Conservation (phyloP, 2,888 invertebrate species). For the Lumbricus terrestris region DNA sequence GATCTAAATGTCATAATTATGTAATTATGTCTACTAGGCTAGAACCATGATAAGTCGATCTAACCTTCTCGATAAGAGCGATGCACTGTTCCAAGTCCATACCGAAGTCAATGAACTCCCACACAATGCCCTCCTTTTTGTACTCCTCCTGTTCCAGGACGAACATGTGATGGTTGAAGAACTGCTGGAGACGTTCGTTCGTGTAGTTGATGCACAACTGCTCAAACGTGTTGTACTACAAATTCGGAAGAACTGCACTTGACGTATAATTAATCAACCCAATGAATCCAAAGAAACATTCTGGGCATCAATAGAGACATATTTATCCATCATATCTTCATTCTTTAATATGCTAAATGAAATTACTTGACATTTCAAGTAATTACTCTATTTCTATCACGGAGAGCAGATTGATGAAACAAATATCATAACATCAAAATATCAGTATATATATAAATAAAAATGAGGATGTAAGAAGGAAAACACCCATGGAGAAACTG, state of each 20-base stretch:
- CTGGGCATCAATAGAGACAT: too few species aligned
- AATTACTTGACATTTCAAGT: too few species aligned
- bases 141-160: conserved; percentile 96
- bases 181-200: conserved; percentile 95
- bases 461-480: too few species aligned
- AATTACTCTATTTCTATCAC: too few species aligned
- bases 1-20: neutral
- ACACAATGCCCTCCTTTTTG: conserved; percentile 88
- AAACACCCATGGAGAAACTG: too few species aligned
- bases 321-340: too few species aligned
- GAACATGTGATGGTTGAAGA: conserved; percentile 98
- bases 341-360: too few species aligned
- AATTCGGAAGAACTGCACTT: neutral
- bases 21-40: neutral
- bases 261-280: neutral
- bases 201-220: conserved; percentile 98
- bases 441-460: too few species aligned
- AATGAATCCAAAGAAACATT: too few species aligned
- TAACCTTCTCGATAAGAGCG: conserved; percentile 68
- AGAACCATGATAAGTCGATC: neutral
- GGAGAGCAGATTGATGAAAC: too few species aligned
- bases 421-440: too few species aligned
- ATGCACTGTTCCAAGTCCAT: conserved; percentile 94
- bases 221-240: conserved; percentile 93
- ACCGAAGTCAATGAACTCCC: conserved; percentile 96